These are phyloP conservation scores for Lagocephalus sceleratus DNA, from an alignment of 2,797 vertebrate species.

Conservation along the genomic window DNA sequence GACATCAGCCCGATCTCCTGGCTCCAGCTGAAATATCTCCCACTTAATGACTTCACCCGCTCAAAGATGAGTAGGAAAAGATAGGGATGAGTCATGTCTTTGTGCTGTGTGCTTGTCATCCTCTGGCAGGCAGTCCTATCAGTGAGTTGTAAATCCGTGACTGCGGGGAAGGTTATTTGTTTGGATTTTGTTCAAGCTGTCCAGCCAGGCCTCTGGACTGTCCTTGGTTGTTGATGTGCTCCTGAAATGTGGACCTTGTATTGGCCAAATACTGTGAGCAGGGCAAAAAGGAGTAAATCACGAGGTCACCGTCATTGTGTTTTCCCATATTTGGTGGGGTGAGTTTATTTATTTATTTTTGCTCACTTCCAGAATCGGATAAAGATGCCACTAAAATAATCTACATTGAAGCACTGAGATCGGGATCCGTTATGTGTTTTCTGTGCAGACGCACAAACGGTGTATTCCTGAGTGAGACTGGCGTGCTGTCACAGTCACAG, in stretches of 20 bases:
- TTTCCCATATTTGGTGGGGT: not conserved
- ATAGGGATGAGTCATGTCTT: conserved; percentile 37
- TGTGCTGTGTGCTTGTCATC: conserved; percentile 37
- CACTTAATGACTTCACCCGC: conserved; percentile 2
- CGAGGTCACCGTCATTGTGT: conserved; percentile 52
- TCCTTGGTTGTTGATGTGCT: conserved; percentile 56
- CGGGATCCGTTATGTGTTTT: conserved; percentile 7
- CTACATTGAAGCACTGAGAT: conserved; percentile 20
- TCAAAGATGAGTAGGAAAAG: conserved; percentile 38
- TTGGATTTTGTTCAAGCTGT: conserved; percentile 59
- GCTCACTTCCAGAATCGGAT: conserved; percentile 2
- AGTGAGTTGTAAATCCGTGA: conserved; percentile 59
- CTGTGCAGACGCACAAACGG: conserved; percentile 1
- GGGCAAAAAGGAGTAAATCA: conserved; percentile 69
- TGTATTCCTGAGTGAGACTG: conserved; percentile 40
- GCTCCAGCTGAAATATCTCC: conserved; percentile 21
- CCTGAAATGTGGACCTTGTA: conserved; percentile 48
- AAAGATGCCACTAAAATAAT: conserved; percentile 23
- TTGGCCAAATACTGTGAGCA: conserved; percentile 60
- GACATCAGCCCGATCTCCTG: conserved; percentile 5
- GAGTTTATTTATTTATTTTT: not conserved
- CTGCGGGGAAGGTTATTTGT: conserved; percentile 56
- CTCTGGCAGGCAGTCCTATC: conserved; percentile 44
- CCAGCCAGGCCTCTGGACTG: conserved; percentile 37
- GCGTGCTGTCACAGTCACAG: conserved; percentile 54